Percentiles rank a stretch among this genome's conserved stretches.
These are phyloP conservation scores for Eulimnadia texana DNA, from an alignment of 1,140 invertebrate species.

Conservation along the genomic window DNA sequence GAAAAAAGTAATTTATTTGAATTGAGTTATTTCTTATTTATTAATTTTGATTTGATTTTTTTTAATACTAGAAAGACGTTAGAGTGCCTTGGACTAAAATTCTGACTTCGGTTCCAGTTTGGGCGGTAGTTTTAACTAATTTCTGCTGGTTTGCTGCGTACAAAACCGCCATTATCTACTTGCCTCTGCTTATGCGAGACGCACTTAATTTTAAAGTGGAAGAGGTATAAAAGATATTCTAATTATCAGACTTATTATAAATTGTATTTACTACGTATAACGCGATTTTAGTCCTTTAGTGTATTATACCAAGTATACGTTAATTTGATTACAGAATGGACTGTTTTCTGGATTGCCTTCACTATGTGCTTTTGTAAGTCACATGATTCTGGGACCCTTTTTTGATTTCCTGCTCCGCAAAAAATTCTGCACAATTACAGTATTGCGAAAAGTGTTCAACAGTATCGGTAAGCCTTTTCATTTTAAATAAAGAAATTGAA, in stretches of 20 bases:
- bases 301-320: conserved; percentile 1
- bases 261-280: too few species aligned
- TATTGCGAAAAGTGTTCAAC: conserved; percentile 24
- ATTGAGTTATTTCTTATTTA: neutral
- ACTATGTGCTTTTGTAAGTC: conserved; percentile 26
- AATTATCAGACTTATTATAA: too few species aligned
- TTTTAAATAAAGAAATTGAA: neutral
- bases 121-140: conserved; percentile 39
- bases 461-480: conserved; percentile 20
- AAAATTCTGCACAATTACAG: conserved; percentile 19
- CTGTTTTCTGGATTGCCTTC: conserved; percentile 40
- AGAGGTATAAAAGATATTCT: conserved; percentile 26
- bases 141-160: conserved; percentile 44
- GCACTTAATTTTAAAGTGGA: conserved; percentile 38
- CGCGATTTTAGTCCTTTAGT: too few species aligned
- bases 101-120: conserved; percentile 37
- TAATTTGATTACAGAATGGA: conserved; percentile 36
- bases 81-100: conserved; percentile 35
- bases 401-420: conserved; percentile 21
- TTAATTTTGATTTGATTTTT: neutral
- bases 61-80: conserved; percentile 1
- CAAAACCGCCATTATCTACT: conserved; percentile 39
- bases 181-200: conserved; percentile 43
- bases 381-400: conserved; percentile 20
- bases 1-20: neutral